Conservation (phyloP, 2,888 invertebrate genomes). For the Chymomyza caudatula region DNA sequence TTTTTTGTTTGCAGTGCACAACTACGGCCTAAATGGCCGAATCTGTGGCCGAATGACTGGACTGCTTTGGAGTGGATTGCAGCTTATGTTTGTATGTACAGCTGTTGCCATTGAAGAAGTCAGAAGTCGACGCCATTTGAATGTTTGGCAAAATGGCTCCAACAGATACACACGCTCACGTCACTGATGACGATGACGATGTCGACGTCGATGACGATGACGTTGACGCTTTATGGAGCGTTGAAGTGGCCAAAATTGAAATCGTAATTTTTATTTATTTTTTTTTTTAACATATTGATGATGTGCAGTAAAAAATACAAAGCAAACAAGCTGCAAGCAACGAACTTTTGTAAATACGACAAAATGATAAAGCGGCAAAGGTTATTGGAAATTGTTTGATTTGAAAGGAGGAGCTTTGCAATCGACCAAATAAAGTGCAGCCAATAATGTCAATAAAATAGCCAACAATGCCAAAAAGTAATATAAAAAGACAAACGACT, state of each 20-base stretch:
- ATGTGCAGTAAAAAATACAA: background rate
- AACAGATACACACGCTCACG: background rate
- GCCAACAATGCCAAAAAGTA: conserved; percentile 49
- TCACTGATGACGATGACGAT: background rate
- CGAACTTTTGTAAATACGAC: conserved; percentile 60
- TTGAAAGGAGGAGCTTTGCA: background rate
- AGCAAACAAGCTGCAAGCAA: conserved; percentile 44
- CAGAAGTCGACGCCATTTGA: background rate
- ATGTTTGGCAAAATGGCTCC: background rate
- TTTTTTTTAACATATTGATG: background rate
- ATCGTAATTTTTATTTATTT: background rate
- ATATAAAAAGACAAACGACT: background rate
- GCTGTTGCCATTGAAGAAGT: background rate
- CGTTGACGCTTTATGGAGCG: background rate
- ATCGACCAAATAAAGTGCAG: background rate
- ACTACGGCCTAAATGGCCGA: background rate
- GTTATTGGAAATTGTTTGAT: background rate
- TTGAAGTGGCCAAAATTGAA: background rate
- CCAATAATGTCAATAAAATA: conserved; percentile 61
- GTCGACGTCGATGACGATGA: background rate
- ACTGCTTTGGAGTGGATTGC: background rate
- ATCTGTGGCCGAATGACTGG: background rate
- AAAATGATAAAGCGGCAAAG: conserved; percentile 52
- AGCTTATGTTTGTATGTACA: background rate
- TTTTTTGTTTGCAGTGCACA: background rate